Base-by-base conservation (phyloP, 53 echinoderm and acorn worm species). In the Paelopatides confundens region DNA sequence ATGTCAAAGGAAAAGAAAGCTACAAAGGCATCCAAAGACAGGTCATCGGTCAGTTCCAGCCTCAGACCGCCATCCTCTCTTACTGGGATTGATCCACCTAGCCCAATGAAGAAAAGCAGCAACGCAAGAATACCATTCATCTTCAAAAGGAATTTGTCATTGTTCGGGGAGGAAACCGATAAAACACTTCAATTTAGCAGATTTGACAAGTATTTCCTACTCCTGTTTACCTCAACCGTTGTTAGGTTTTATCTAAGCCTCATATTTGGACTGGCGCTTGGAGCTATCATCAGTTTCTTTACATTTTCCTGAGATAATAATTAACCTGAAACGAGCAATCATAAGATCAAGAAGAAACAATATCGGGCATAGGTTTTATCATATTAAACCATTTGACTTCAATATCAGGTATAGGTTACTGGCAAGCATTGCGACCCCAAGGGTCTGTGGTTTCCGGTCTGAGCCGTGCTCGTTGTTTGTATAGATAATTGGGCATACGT, bases 1-100 rank as follows among this genome's bases (percentile, higher is more conserved):
- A 58, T 94, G 3, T 36, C 63, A 54, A 69, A 82, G n/a, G 91
- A 93, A 3, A 93, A 58, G 26, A 91, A 93, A 53, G 29, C n/a
- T 28, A 87, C 67, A 12, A 83, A 82, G 3, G 5, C 46, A 0
- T 3, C 6, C 21, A 30, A 31, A 12, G 79, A 53, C 49, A 21
- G 18, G 11, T 5, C 52, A 24, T 24, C 29, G 18, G 53, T 27
- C 50, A 31, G 10, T 3, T 11, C 63, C 38, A n/a, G 31, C 34
- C 38, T 67, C 18, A 11, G 26, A 13, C 26, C 37, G 0, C 84
- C 84, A 27, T 1, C 26, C 0, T 36, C 65, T 17, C 63, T 63
- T 1, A 36, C 21, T 17, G 62, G 35, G 15, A 27, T 47, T 2
- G 40, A 76, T 38, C 84, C 84, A 13, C 84, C 65, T 8, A 83